phyloP scores from a whole-genome alignment of 2,797 vertebrate species.

The Crocidura indochinensis region DNA sequence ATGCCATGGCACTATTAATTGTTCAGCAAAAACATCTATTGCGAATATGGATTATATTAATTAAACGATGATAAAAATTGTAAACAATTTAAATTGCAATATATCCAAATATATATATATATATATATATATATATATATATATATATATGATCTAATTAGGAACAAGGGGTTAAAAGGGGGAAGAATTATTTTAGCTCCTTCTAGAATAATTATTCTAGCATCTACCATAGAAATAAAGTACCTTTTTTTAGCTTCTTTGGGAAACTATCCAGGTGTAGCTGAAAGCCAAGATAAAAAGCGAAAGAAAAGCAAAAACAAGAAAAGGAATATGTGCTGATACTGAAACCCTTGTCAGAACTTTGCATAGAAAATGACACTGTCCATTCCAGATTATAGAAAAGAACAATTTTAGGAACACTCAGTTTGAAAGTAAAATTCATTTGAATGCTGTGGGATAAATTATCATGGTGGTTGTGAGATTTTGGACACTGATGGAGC shows the following conservation, averaged over 20 bases:
- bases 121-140: not conserved
- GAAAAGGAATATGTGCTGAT: not conserved
- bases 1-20: not conserved
- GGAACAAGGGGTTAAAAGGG: not conserved
- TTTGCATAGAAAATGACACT: not conserved
- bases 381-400: not conserved
- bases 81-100: not conserved
- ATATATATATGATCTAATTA: not conserved
- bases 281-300: not conserved
- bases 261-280: not conserved
- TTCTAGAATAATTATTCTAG: not conserved
- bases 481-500: not conserved
- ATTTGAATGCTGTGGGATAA: rapidly evolving
- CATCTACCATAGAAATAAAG: too few species aligned
- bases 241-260: not conserved
- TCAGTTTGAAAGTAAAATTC: not conserved
- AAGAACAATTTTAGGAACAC: not conserved
- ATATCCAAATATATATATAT: not conserved
- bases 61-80: not conserved
- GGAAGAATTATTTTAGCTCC: not conserved
- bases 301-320: not conserved
- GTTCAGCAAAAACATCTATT: not conserved
- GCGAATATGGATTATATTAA: not conserved
- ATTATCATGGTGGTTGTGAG: not conserved
- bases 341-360: not conserved